These are phyloP conservation scores for Antrozous pallidus DNA, from an alignment of 2,797 vertebrate species.

Conservation along the genomic window DNA sequence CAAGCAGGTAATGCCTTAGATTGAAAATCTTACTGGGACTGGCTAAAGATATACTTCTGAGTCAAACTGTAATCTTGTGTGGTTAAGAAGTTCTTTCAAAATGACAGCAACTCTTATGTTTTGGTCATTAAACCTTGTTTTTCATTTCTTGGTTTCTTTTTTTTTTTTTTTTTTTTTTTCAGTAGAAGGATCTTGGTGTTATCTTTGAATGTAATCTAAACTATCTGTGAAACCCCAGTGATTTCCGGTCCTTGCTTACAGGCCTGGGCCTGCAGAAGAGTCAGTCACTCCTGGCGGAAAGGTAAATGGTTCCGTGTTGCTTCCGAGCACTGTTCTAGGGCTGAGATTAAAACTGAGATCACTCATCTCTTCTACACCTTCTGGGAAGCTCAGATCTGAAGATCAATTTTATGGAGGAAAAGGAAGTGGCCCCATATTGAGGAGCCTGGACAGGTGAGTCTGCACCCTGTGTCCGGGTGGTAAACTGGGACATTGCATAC, in stretches of 20 bases:
- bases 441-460: background rate
- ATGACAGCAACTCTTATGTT: background rate
- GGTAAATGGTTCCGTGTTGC: background rate
- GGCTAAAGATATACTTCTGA: background rate
- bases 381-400: background rate
- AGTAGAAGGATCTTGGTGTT: background rate
- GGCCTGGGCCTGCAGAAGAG: background rate
- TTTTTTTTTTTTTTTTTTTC: background rate
- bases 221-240: background rate
- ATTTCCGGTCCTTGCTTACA: background rate
- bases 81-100: background rate
- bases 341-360: background rate
- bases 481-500: background rate
- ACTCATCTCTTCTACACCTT: background rate
- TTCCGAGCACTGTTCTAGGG: background rate
- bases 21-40: background rate
- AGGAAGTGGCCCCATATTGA: background rate
- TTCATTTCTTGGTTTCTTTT: background rate
- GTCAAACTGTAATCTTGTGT: background rate
- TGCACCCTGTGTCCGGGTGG: rapidly evolving
- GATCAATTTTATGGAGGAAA: conserved; percentile 14
- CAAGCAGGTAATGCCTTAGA: background rate
- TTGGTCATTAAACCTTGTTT: background rate
- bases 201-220: background rate
- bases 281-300: background rate